Evolutionary conservation across 2,797 vertebrate species (phyloP).

Genomic region (Prionace glauca): DNA sequence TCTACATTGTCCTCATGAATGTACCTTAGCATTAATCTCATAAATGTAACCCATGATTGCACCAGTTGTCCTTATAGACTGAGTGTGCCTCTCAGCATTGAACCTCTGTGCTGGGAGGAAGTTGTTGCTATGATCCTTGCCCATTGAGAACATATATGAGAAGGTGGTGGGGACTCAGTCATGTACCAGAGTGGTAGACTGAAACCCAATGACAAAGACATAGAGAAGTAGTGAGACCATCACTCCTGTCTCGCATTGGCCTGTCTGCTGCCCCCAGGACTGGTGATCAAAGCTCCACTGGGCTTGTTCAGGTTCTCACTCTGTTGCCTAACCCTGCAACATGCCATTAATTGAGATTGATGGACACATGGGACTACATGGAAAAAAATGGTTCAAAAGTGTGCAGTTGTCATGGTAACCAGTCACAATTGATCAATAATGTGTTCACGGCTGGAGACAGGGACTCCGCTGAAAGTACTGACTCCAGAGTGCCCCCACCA

Average conservation of each 20-base stretch:
- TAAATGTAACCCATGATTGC: neutral
- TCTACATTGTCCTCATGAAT: neutral
- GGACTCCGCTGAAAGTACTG: neutral
- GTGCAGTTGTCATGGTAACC: neutral
- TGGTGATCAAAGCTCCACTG: neutral
- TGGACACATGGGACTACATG: neutral
- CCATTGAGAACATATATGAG: neutral
- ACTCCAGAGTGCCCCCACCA: too few species aligned
- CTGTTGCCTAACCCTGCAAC: neutral
- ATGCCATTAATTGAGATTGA: neutral
- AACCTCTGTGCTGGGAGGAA: neutral
- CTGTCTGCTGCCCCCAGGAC: too few species aligned
- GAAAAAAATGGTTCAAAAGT: neutral
- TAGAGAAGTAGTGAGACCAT: neutral
- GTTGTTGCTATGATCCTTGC: neutral
- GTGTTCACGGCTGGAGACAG: neutral
- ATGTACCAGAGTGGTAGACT: neutral
- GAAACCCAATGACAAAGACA: neutral
- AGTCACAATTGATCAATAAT: neutral
- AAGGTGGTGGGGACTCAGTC: neutral
- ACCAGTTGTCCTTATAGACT: neutral
- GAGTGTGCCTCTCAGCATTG: neutral
- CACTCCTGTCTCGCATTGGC: neutral
- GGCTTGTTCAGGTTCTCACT: neutral
- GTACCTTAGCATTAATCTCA: neutral